Evolutionary conservation across 1,140 invertebrate species (phyloP).

Genomic region (Megalonaias nervosa): DNA sequence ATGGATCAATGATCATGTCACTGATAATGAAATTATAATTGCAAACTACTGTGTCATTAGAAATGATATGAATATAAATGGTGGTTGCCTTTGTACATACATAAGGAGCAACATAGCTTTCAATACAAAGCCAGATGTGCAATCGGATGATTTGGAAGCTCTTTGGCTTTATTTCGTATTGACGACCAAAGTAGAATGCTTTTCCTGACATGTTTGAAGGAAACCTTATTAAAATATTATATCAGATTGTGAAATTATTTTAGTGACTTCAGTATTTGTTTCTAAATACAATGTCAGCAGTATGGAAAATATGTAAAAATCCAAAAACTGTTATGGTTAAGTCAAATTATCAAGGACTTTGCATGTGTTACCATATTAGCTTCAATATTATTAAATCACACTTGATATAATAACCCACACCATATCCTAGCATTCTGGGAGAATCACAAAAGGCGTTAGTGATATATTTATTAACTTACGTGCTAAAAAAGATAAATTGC

Average conservation of each 20-base stretch:
- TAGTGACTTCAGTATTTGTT: constrained; percentile 17
- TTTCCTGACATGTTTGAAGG: constrained; percentile 18
- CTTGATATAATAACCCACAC: constrained; percentile 8
- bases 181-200: constrained; percentile 18
- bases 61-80: constrained; percentile 5
- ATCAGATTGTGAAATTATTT: constrained; percentile 23
- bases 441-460: constrained; percentile 8
- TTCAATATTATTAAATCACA: constrained; percentile 12
- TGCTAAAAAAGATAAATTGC: constrained; percentile 15
- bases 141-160: constrained; percentile 7
- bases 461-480: constrained; percentile 18
- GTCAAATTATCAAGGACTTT: constrained; percentile 9
- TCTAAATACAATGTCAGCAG: constrained; percentile 8
- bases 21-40: constrained; percentile 2
- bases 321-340: constrained; percentile 1
- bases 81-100: constrained; percentile 14
- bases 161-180: constrained; percentile 5
- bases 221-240: background rate
- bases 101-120: constrained; percentile 18
- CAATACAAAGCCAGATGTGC: background rate
- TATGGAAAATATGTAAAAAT: constrained; percentile 8
- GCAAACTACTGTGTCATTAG: background rate
- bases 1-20: constrained; percentile 14
- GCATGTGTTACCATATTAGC: background rate
- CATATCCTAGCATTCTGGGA: constrained; percentile 12